Conservation (phyloP, 1,140 invertebrate genomes). For the Ceratitis capitata region DNA sequence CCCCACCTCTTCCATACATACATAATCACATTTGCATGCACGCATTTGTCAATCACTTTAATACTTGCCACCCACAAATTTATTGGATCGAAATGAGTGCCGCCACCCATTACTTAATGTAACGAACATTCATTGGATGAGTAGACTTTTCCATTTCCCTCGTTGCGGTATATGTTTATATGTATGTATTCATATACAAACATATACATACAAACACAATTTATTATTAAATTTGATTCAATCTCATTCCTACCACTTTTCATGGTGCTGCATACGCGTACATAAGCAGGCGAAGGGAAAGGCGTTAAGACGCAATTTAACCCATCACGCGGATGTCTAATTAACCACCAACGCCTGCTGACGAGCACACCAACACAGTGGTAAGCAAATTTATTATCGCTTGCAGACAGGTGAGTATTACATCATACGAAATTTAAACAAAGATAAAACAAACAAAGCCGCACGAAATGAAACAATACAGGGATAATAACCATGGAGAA, state of each 20-base stretch:
- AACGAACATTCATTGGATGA: neutral
- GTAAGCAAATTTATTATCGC: conserved; percentile 23
- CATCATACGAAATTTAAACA: neutral
- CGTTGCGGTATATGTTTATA: neutral
- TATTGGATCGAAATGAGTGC: neutral
- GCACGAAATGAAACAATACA: neutral
- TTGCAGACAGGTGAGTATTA: neutral
- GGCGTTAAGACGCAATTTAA: neutral
- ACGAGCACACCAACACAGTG: neutral
- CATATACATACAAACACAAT: neutral
- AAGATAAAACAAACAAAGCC: neutral
- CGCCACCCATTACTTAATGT: neutral
- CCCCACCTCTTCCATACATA: neutral
- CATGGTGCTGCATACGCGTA: neutral
- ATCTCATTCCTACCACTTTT: neutral
- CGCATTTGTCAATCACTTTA: conserved; percentile 23
- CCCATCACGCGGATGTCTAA: neutral
- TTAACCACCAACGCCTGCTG: neutral
- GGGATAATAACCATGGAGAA: neutral
- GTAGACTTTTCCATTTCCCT: neutral
- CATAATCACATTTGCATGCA: conserved; percentile 3
- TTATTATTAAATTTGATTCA: neutral
- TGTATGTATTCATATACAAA: neutral
- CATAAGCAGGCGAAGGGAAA: neutral
- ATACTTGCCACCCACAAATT: neutral